phyloP scores from a whole-genome alignment of 1,140 invertebrate genomes.

The Eurosta solidaginis region DNA sequence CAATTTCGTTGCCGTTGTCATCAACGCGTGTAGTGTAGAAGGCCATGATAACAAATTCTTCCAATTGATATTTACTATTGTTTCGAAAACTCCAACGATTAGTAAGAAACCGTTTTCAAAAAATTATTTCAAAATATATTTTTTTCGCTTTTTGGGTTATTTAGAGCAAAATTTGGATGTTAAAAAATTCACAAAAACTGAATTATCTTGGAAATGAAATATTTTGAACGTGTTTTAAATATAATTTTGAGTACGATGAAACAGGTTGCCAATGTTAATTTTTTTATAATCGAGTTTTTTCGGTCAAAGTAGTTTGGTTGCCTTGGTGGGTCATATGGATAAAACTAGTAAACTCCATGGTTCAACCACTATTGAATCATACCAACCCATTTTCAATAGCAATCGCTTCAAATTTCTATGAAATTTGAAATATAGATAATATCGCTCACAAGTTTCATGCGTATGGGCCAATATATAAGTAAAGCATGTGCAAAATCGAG shows the following conservation, averaged over 20 bases:
- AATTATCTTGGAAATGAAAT: neutral
- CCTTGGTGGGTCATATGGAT: too few relatives aligned
- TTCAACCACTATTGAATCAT: too few relatives aligned
- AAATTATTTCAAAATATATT: conserved; percentile 12
- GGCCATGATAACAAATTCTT: neutral
- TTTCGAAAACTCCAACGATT: neutral
- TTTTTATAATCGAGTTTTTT: neutral
- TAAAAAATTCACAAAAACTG: conserved; percentile 17
- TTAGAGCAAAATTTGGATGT: neutral
- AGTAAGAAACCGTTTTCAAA: neutral
- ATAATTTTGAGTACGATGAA: conserved; percentile 6
- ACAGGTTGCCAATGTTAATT: neutral
- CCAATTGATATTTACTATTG: neutral
- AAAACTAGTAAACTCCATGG: too few relatives aligned
- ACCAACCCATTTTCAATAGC: too few relatives aligned
- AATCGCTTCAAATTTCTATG: too few relatives aligned
- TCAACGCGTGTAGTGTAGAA: conserved; percentile 26
- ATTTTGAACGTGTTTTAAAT: neutral
- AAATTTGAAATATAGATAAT: too few relatives aligned
- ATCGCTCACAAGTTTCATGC: too few relatives aligned
- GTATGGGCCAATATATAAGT: too few relatives aligned
- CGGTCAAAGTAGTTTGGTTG: neutral
- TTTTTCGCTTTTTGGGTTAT: neutral
- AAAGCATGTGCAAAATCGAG: too few relatives aligned
- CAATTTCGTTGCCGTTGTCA: conserved; percentile 28